phyloP scores from a whole-genome alignment of 2,113 vertebrate species.

The Acrocephalus kingi region DNA sequence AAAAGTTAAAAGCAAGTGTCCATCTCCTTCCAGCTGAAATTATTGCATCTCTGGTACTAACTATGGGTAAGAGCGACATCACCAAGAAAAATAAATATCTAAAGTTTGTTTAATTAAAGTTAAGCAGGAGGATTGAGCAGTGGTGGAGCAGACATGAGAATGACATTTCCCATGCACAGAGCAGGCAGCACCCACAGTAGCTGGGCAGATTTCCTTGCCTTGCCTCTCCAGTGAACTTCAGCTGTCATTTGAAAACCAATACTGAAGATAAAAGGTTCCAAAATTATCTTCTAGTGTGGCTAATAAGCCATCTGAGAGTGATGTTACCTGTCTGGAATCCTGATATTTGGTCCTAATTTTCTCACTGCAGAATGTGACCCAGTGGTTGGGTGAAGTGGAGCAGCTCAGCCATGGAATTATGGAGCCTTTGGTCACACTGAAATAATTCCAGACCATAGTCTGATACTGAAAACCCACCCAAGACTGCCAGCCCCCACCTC shows the following conservation, averaged over 20 bases:
- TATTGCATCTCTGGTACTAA: not conserved
- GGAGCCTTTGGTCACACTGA: not conserved
- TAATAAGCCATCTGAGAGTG: not conserved
- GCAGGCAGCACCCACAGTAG: not conserved
- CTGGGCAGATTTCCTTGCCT: not conserved
- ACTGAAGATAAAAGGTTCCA: not conserved
- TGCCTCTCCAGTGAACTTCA: not conserved
- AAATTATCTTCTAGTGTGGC: not conserved
- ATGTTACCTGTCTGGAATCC: not conserved
- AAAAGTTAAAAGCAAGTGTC: not conserved
- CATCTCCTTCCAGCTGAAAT: not conserved
- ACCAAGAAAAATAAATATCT: not conserved
- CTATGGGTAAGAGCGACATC: not conserved
- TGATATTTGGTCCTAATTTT: not conserved
- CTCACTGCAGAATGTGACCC: not conserved
- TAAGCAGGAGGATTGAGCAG: not conserved
- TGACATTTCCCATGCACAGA: not conserved
- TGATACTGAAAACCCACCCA: not conserved
- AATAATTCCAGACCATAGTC: not conserved
- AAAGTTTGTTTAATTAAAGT: not conserved
- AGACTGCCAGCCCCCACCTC: not conserved
- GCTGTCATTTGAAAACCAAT: not conserved
- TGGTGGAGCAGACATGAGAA: not conserved
- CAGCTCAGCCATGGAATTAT: accelerated
- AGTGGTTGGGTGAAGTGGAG: not conserved